Conservation (phyloP, 2,888 invertebrate species). For the Pristionchus arcanus region DNA sequence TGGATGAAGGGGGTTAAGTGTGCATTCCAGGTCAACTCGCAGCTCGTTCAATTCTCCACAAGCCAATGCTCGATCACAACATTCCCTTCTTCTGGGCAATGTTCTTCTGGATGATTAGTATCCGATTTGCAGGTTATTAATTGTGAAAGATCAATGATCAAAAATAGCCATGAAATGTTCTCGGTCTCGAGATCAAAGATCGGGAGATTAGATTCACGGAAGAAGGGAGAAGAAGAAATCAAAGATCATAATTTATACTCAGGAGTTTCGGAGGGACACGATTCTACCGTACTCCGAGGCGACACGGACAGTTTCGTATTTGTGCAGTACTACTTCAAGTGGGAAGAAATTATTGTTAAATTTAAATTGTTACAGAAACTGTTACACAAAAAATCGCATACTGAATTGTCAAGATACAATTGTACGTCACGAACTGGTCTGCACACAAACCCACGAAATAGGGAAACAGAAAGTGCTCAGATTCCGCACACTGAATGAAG, state of each 20-base stretch:
- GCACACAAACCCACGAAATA: too few species aligned
- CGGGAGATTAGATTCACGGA: too few species aligned
- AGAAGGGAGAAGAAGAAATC: too few species aligned
- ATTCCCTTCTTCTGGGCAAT: slow-evolving; percentile 96
- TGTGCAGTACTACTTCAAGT: slow-evolving; percentile 79
- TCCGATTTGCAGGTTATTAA: not conserved
- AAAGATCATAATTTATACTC: not conserved
- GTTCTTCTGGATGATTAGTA: not conserved
- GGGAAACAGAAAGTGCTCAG: too few species aligned
- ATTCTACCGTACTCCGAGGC: slow-evolving; percentile 81
- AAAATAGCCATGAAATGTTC: too few species aligned
- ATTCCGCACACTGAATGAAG: too few species aligned
- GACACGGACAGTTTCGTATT: slow-evolving; percentile 83
- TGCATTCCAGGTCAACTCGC: slow-evolving; percentile 64
- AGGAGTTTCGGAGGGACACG: slow-evolving; percentile 58
- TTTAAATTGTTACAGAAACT: too few species aligned
- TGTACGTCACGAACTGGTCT: too few species aligned
- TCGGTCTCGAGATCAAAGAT: not conserved
- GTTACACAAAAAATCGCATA: too few species aligned
- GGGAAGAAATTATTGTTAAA: too few species aligned
- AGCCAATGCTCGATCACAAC: not conserved
- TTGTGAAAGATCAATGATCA: not conserved
- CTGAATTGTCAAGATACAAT: too few species aligned
- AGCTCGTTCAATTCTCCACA: slow-evolving; percentile 82
- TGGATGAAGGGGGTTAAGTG: too few species aligned